phyloP scores from a whole-genome alignment of 2,888 invertebrate genomes.

The Catocala fraxini region DNA sequence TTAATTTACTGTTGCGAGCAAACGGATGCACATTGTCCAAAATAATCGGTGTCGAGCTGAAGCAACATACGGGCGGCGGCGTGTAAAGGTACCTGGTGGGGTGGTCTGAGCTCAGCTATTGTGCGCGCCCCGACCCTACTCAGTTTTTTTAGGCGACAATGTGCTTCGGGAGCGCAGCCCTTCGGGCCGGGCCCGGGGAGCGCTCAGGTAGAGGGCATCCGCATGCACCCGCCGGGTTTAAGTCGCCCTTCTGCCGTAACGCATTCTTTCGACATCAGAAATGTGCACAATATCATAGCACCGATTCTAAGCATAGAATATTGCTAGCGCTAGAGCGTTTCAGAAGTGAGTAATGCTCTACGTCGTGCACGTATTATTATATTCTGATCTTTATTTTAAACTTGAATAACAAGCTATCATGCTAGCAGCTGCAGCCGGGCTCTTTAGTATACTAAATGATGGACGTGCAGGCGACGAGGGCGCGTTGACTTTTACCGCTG shows the following conservation, averaged over 20 bases:
- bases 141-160: constrained; percentile 81
- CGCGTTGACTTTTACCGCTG: constrained; percentile 58
- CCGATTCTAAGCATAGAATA: constrained; percentile 16
- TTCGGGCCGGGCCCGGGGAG: constrained; percentile 51
- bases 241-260: constrained; percentile 56
- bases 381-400: constrained; percentile 54
- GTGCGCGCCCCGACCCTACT: constrained; percentile 81
- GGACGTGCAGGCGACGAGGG: constrained; percentile 56
- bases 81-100: constrained; percentile 59
- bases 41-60: constrained; percentile 19
- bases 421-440: constrained; percentile 64
- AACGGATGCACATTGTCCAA: constrained; percentile 35
- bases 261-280: constrained; percentile 60
- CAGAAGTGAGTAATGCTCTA: neutral
- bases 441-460: constrained; percentile 53
- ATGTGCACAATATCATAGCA: constrained; percentile 43
- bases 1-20: constrained; percentile 11
- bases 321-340: constrained; percentile 11
- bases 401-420: constrained; percentile 65
- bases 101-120: constrained; percentile 65
- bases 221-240: constrained; percentile 68
- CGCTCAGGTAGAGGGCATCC: constrained; percentile 78
- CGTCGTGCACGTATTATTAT: constrained; percentile 28
- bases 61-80: constrained; percentile 53
- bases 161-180: constrained; percentile 74